These are phyloP conservation scores for Odontamblyopus lacepedii DNA, from an alignment of 2,797 vertebrate genomes.

Conservation along the genomic window DNA sequence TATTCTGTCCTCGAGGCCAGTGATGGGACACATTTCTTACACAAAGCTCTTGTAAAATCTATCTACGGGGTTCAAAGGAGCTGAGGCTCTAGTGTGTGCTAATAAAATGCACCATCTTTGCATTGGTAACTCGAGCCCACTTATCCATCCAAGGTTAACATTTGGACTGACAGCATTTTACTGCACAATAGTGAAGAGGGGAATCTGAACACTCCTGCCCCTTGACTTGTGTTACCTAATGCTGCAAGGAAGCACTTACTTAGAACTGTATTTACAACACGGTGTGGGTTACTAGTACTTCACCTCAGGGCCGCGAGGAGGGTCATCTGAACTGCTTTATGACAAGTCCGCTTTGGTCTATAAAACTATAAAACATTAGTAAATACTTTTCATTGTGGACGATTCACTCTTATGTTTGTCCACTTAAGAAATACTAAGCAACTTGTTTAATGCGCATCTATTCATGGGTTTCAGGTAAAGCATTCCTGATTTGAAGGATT, in stretches of 20 bases:
- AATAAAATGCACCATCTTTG: conserved; percentile 9
- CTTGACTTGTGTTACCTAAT: conserved; percentile 13
- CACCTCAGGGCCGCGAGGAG: not conserved
- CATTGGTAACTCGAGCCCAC: conserved; percentile 5
- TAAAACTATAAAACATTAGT: not conserved
- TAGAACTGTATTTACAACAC: conserved; percentile 15
- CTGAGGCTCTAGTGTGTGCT: not conserved
- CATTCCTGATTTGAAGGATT: too few relatives aligned
- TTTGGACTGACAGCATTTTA: conserved; percentile 11
- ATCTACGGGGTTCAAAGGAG: not conserved
- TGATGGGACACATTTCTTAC: not conserved
- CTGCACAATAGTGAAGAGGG: conserved; percentile 7
- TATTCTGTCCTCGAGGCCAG: not conserved
- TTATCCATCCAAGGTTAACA: conserved; percentile 15
- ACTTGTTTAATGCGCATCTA: too few relatives aligned
- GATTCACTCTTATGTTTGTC: not conserved
- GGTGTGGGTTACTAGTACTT: conserved; percentile 7
- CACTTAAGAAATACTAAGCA: not conserved
- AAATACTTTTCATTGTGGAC: not conserved
- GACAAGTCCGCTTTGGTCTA: not conserved
- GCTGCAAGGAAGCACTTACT: conserved; percentile 12
- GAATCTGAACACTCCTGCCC: conserved; percentile 31
- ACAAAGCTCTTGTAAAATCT: not conserved
- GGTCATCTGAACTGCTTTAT: not conserved
- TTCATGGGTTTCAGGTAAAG: too few relatives aligned